Evolutionary conservation across 2,888 invertebrate genomes (phyloP), one percentile per base, ranked within the genome.

Genomic region (Campoplex nolae): DNA sequence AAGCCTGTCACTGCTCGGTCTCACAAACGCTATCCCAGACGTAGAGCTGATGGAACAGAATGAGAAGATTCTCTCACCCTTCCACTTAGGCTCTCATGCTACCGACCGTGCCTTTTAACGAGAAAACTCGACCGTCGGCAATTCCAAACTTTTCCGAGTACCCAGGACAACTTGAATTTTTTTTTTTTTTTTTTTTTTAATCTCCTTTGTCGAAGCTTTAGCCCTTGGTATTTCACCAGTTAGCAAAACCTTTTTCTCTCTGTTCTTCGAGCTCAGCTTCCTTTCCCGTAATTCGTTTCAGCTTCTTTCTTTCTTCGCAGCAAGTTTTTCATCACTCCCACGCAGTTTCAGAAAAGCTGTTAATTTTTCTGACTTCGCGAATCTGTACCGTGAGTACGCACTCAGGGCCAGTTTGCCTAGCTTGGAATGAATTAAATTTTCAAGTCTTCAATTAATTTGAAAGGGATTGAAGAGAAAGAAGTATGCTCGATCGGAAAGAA

Each of bases 141-240:
- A 85, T 87, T 88, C 78, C 81, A 86, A 89, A 88, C 89, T 86
- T 88, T 80, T 77, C 54, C 78, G 4, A 84, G 75, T 56, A 70
- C 13, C 42, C 74, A 58, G 65, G 87, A 88, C 84, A 83, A 78
- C 89, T 87, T 62, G 62, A 48, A 51, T 54, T 35, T 42, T 75
- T 65, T 23, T 23, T 23, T 23, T 23, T 48, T 48, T 48, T 48
- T 77, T 78, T 42, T 75, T 28, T 77, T 84, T n/a, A 51, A 32
- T 70, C 32, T 65, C 54, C 62, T 76, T 71, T 48, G 62, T 65
- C 76, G 70, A 38, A 76, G 75, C 68, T 80, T 62, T 56, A 45
- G 35, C n/a, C 70, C 23, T 70, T 58, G 48, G n/a, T 78, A 74
- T 35, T 65, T 42, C 38, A 13, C 51, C 73, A 62, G 65, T 62